Base-by-base conservation (phyloP, 2,797 vertebrate genomes). In the Columba guinea region DNA sequence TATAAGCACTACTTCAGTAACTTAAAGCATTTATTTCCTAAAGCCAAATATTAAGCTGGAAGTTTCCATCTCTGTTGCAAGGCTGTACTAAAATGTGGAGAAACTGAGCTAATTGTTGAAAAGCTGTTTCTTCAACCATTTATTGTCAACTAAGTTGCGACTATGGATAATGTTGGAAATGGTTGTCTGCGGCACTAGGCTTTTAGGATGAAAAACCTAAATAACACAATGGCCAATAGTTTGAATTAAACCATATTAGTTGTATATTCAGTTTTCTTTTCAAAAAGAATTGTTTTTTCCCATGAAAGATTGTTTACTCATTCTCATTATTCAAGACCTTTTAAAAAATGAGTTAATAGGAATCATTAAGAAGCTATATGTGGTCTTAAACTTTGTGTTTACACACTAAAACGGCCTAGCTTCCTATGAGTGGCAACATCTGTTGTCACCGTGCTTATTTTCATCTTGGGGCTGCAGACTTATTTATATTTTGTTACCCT, bases 171-270 rank as follows among this genome's bases (percentile, higher is more conserved):
- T n/a, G 35, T 37, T 11, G 53, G 53, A 84, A 32, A 11, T 22
- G 3, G 5, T 20, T 90, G 23, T 52, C 34, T 62, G 15, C 63
- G 34, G 22, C 28, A 34, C 20, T 56, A 46, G 5, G 23, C 4
- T 85, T 81, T 60, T 39, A 39, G 30, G 55, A 58, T 37, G 23
- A 48, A 77, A 90, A 89, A 41, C 30, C 13, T 81, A 28, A 84
- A 91, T 65, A 46, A 73, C 21, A 73, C 32, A 44, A 32, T 13
- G 35, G 23, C 20, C 26, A 76, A 78, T 14, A 79, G 3, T 79
- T 96, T 84, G 39, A 93, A 65, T 95, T 93, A 91, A 89, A 85
- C 18, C 35, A 23, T n/a, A 85, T 71, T 22, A 10, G 30, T 11
- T 68, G 60, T 58, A 11, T 62, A 59, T 2, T 59, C 65, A 19